Conservation (phyloP, 2,113 vertebrate species). For the Lipotes vexillifer region DNA sequence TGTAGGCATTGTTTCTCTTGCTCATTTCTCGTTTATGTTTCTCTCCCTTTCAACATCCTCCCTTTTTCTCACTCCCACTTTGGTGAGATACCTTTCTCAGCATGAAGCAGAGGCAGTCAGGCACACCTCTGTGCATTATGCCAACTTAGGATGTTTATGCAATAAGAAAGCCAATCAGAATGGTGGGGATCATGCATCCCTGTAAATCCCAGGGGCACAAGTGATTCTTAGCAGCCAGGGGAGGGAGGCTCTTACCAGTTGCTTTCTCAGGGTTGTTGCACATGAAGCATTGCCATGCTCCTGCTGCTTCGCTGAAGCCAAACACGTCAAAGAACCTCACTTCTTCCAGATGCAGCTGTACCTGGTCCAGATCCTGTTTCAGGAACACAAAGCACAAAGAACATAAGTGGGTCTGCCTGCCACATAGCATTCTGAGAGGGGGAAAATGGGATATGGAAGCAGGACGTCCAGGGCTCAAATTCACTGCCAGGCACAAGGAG, state of each 20-base stretch:
- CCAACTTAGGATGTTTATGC: not conserved
- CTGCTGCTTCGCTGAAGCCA: slow-evolving; percentile 90
- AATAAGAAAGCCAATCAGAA: not conserved
- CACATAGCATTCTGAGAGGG: not conserved
- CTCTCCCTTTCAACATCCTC: not conserved
- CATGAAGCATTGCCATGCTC: slow-evolving; percentile 96
- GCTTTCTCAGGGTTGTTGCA: slow-evolving; percentile 97
- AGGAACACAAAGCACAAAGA: slow-evolving; percentile 35
- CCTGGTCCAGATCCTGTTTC: slow-evolving; percentile 89
- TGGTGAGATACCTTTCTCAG: not conserved
- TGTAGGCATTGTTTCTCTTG: not conserved
- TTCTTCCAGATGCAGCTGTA: slow-evolving; percentile 92
- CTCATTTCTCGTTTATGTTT: not conserved
- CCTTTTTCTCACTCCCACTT: not conserved
- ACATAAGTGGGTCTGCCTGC: not conserved
- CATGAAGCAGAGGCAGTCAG: not conserved
- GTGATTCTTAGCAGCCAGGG: not conserved
- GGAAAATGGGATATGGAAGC: not conserved
- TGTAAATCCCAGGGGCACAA: not conserved
- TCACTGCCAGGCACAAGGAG: not conserved
- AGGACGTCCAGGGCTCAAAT: not conserved
- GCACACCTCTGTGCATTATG: not conserved
- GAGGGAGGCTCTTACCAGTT: slow-evolving; percentile 80
- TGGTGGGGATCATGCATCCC: rapidly evolving
- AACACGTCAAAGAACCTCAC: slow-evolving; percentile 98